These are phyloP conservation scores for Campylomormyrus numenius DNA, from an alignment of 2,113 vertebrate species.

Conservation along the genomic window DNA sequence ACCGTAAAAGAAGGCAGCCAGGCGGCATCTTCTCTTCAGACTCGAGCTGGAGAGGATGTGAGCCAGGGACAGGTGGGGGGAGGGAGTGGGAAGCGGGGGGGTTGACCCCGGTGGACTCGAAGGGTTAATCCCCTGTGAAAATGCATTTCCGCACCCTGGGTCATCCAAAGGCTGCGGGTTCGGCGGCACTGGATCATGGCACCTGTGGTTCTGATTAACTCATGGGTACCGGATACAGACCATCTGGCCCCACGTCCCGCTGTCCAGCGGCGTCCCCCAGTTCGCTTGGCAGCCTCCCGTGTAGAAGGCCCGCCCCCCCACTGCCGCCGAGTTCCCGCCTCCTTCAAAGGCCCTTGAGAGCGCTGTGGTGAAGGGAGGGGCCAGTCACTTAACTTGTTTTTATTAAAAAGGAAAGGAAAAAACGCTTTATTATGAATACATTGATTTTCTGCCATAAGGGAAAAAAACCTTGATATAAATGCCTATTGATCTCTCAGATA, in stretches of 20 bases:
- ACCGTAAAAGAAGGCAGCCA: background rate
- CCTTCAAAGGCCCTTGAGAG: slow-evolving; percentile 40
- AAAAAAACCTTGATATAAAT: slow-evolving; percentile 47
- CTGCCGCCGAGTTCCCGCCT: slow-evolving; percentile 5
- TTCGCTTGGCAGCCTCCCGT: background rate
- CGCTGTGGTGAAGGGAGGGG: background rate
- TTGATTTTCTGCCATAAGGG: slow-evolving; percentile 56
- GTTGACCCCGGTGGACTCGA: background rate
- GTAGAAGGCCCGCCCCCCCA: background rate
- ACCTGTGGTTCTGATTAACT: background rate
- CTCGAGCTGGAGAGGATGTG: background rate
- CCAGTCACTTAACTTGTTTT: slow-evolving; percentile 25
- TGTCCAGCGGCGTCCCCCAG: background rate
- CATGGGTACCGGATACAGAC: background rate
- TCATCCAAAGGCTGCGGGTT: background rate
- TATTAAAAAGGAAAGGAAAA: slow-evolving; percentile 36
- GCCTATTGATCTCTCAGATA: slow-evolving; percentile 57
- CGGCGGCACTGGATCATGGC: background rate
- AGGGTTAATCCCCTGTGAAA: background rate
- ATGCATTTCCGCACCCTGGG: background rate
- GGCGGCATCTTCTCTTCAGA: background rate
- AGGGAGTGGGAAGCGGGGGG: background rate
- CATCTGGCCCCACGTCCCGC: background rate
- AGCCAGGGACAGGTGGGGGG: background rate
- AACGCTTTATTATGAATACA: slow-evolving; percentile 52